phyloP scores from a whole-genome alignment of 2,113 vertebrate genomes.

The Sylvicapra grimmia region DNA sequence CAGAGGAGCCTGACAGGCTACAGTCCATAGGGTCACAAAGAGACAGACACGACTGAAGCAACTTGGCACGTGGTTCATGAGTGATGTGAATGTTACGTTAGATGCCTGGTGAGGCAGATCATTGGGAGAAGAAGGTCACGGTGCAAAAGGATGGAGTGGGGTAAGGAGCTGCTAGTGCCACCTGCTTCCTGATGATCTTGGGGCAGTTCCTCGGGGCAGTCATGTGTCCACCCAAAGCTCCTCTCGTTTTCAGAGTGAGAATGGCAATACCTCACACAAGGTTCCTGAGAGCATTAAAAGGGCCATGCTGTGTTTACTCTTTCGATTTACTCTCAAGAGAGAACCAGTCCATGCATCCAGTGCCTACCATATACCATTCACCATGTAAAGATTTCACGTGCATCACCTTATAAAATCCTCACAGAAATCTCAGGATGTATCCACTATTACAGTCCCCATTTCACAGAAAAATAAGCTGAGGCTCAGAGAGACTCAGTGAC shows the following conservation, averaged over 20 bases:
- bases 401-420: not conserved
- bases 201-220: not conserved
- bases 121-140: not conserved
- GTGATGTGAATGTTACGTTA: not conserved
- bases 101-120: not conserved
- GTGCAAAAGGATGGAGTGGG: not conserved
- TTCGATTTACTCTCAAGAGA: no score
- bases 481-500: not conserved
- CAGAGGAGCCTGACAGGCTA: not conserved
- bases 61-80: not conserved
- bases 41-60: not conserved
- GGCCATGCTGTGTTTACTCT: not conserved
- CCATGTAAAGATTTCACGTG: not conserved
- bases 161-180: accelerated
- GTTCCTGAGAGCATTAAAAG: not conserved
- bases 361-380: not conserved
- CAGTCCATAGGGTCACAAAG: not conserved
- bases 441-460: not conserved
- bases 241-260: not conserved
- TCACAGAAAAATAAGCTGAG: not conserved
- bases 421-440: not conserved
- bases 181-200: not conserved
- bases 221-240: not conserved
- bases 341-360: not conserved
- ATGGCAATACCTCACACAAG: not conserved